phyloP scores from a whole-genome alignment of 2,797 vertebrate species.

The Amblyraja radiata region DNA sequence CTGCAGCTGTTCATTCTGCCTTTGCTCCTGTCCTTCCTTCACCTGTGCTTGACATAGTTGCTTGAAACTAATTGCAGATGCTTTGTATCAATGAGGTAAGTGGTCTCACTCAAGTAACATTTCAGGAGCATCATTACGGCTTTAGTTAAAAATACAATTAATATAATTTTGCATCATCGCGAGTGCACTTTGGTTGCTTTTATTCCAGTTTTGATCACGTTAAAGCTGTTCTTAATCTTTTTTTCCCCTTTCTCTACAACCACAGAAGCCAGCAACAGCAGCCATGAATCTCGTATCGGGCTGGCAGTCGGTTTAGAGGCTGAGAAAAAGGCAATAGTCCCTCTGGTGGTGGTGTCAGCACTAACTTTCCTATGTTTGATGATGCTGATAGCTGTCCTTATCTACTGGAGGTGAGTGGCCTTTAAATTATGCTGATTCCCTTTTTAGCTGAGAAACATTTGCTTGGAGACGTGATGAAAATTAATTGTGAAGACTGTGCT shows the following conservation, averaged over 20 bases:
- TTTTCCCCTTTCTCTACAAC: conserved; percentile 59
- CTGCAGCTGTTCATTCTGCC: background rate
- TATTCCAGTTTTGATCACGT: background rate
- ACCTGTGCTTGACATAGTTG: background rate
- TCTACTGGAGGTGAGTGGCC: conserved; percentile 90
- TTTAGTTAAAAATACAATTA: background rate
- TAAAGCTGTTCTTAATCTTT: conserved; percentile 40
- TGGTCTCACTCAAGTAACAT: background rate
- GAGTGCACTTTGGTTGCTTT: background rate
- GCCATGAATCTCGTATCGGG: conserved; percentile 87
- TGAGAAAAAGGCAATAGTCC: conserved; percentile 77
- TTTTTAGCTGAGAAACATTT: background rate
- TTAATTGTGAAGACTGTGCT: background rate
- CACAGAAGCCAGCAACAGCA: conserved; percentile 94
- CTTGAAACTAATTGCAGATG: background rate
- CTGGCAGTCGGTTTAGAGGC: conserved; percentile 68
- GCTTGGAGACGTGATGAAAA: background rate
- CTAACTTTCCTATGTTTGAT: conserved; percentile 84
- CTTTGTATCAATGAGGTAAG: background rate
- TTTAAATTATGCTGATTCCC: background rate
- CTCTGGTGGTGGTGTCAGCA: conserved; percentile 86
- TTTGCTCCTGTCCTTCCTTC: background rate
- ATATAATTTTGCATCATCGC: too few relatives aligned
- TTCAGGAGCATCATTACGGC: background rate
- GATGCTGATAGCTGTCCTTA: conserved; percentile 82